These are phyloP conservation scores for Steinernema scapterisci DNA, from an alignment of 2,888 invertebrate species.

Conservation along the genomic window DNA sequence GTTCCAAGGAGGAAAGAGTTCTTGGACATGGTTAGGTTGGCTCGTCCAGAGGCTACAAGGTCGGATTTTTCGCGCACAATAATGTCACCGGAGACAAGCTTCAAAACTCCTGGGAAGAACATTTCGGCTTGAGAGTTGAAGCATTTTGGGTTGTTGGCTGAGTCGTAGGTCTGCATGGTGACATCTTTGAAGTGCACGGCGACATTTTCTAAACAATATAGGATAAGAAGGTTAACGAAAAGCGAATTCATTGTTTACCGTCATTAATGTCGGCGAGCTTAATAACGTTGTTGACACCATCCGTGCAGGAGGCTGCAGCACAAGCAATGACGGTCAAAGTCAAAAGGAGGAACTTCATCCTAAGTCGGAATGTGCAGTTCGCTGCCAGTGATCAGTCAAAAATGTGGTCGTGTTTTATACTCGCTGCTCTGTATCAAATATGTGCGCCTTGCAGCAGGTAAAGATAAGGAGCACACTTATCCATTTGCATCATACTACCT, in stretches of 20 bases:
- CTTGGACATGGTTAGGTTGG: conserved; percentile 27
- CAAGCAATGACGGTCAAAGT: conserved; percentile 3
- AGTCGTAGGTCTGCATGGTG: conserved; percentile 29
- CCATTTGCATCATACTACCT: conserved; percentile 3
- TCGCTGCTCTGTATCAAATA: background rate
- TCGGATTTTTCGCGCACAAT: background rate
- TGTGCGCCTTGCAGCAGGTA: background rate
- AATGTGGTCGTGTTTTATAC: background rate
- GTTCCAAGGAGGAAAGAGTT: conserved; percentile 33
- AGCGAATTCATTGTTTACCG: background rate
- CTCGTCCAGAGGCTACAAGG: background rate
- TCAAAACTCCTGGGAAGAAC: conserved; percentile 25
- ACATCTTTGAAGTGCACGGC: conserved; percentile 29
- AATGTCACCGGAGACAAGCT: conserved; percentile 26
- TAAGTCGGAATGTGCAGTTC: no score
- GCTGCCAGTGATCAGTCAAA: background rate
- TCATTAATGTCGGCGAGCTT: conserved; percentile 31
- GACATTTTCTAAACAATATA: background rate
- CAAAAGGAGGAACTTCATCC: conserved; percentile 1
- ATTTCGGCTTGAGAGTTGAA: conserved; percentile 9
- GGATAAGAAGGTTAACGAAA: background rate
- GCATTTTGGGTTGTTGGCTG: conserved; percentile 11
- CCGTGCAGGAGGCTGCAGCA: conserved; percentile 1
- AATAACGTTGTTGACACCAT: conserved; percentile 30
- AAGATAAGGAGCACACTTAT: background rate